phyloP scores from a whole-genome alignment of 1,140 invertebrate species.

The Trichomalopsis sarcophagae region DNA sequence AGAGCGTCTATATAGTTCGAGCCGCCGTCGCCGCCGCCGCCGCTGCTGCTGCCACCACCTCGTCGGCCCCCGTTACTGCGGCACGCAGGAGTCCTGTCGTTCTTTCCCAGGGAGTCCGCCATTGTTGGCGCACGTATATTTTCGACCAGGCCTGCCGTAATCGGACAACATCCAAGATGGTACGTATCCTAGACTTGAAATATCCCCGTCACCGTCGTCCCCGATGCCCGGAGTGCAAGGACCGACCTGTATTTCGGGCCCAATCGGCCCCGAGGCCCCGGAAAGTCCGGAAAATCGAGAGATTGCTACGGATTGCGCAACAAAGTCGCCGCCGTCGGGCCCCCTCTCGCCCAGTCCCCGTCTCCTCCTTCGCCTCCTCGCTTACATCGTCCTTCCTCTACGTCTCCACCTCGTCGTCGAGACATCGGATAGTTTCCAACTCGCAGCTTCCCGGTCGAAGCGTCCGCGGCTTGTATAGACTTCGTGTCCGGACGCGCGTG shows the following conservation, averaged over 20 bases:
- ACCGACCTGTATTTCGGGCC: constrained; percentile 54
- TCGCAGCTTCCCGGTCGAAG: not conserved
- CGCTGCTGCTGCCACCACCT: not conserved
- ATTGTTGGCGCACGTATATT: constrained; percentile 88
- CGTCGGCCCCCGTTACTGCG: not conserved
- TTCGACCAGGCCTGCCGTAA: constrained; percentile 80
- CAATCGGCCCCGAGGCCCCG: not conserved
- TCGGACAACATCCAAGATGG: constrained; percentile 92
- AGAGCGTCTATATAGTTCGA: not conserved
- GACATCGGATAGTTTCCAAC: no score
- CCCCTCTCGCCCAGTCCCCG: not conserved
- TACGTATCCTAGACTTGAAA: constrained; percentile 75
- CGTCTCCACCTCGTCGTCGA: not conserved
- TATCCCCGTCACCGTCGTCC: constrained; percentile 50
- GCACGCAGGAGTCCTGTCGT: constrained; percentile 46
- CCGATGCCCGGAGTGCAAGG: not conserved
- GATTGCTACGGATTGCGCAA: constrained; percentile 73
- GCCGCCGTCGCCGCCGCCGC: not conserved
- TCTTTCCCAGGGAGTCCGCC: constrained; percentile 83
- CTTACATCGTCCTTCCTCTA: not conserved
- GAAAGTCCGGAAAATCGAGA: constrained; percentile 56
- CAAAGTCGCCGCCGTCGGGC: constrained; percentile 38
- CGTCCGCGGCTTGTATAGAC: not conserved
- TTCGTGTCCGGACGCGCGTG: not conserved
- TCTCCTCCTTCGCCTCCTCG: not conserved